phyloP scores from a whole-genome alignment of 2,797 vertebrate genomes.

The Microhierax caerulescens region DNA sequence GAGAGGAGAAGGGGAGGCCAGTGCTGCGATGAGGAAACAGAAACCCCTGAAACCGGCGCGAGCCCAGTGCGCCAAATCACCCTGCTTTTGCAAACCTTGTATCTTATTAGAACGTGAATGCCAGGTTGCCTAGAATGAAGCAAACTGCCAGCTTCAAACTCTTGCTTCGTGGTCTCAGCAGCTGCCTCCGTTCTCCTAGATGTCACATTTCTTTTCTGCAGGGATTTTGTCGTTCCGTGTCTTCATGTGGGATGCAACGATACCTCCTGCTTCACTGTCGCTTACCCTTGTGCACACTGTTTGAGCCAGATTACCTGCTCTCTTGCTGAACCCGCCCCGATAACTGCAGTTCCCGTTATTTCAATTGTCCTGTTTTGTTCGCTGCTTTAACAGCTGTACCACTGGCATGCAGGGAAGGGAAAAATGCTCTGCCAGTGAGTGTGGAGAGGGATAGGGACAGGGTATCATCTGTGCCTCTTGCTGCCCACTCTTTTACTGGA shows the following conservation, averaged over 20 bases:
- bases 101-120: too few relatives aligned
- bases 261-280: too few relatives aligned
- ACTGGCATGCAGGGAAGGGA: too few relatives aligned
- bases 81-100: too few relatives aligned
- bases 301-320: neutral
- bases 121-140: too few relatives aligned
- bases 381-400: neutral
- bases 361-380: neutral
- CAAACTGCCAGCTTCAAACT: neutral
- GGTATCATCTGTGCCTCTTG: neutral
- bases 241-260: fast-evolving
- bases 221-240: neutral
- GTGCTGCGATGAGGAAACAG: neutral
- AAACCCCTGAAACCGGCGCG: neutral
- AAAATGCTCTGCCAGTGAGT: neutral
- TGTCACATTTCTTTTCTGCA: too few relatives aligned
- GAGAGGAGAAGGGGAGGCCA: neutral
- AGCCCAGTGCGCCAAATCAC: fast-evolving
- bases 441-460: neutral
- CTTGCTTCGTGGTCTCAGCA: neutral
- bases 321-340: fast-evolving
- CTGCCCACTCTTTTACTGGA: neutral
- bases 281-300: neutral
- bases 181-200: neutral
- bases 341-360: neutral